Conservation (phyloP, 37 sponge, comb jelly and placozoan species). For the Ephydatia muelleri region DNA sequence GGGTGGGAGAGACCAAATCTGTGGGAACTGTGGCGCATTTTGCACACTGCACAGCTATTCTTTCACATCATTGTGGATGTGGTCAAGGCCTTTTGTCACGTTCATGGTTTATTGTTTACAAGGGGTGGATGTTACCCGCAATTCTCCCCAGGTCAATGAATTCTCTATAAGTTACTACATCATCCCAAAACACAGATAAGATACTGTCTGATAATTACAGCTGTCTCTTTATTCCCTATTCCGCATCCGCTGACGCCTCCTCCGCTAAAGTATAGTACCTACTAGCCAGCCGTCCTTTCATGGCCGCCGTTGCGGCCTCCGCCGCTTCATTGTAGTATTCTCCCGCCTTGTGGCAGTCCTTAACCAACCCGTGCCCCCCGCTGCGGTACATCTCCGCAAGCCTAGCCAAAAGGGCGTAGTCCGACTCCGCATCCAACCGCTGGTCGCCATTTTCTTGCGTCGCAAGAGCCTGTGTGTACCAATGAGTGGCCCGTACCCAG, state of each 20-base stretch:
- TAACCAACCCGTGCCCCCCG: constrained; percentile 38
- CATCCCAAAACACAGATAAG: not conserved
- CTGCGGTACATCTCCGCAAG: constrained; percentile 73
- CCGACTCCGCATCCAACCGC: constrained; percentile 15
- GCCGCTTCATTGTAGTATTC: constrained; percentile 82
- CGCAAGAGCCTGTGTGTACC: constrained; percentile 62
- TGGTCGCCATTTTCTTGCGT: not conserved
- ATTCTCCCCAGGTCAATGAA: not conserved
- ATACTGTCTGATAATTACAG: not conserved
- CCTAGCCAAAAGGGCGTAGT: constrained; percentile 55
- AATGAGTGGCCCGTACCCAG: constrained; percentile 56
- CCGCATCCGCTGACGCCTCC: constrained; percentile 71
- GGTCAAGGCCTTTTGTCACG: no score
- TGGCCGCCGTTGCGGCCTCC: constrained; percentile 77
- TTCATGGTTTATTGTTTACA: no score
- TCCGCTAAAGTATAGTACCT: constrained; percentile 86
- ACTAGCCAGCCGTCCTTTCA: constrained; percentile 88
- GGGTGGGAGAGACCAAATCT: not conserved
- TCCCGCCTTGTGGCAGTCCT: constrained; percentile 56
- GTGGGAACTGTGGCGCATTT: not conserved
- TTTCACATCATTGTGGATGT: not conserved
- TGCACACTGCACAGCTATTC: not conserved
- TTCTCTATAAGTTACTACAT: not conserved
- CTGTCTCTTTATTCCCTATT: not conserved
- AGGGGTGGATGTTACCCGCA: not conserved